Evolutionary conservation across 2,888 invertebrate species (phyloP), one percentile per base, ranked within the genome.

Genomic region (Carcina quercana): DNA sequence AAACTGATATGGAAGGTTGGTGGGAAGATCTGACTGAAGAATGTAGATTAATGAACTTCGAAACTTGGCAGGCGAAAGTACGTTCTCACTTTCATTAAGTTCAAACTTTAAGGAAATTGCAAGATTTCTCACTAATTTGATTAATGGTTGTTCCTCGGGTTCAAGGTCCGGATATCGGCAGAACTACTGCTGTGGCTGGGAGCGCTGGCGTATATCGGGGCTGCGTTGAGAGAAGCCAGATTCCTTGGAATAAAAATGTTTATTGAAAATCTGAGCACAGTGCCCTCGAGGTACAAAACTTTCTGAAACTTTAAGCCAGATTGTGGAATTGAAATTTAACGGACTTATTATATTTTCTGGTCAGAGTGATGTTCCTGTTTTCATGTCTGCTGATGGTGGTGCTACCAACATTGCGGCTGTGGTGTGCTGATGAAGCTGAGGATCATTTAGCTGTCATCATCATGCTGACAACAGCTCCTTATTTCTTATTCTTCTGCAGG

Each of bases 401-500:
- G 8, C 90, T 97, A 65, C 94, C 97, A 7, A 91, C 93, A 37
- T 71, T 98, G 30, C 85, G 98, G 37, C 79, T 97, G 11, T 87
- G 91, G 39, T 98, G 98, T 55, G 87, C 90, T 13, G 92, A 94
- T 34, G 91, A 92, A 65, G 89, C 91, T 30, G 98, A 98, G 70
- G 98, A 98, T 61, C 90, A 94, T 40, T 87, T 97, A 2, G 95
- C 96, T 1, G 93, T 98, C 2, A 88, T 96, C 37, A 96, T 97
- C 8, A 97, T 98, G 92, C 82, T 98, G 15, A 95, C 96, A 7
- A 98, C 97, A 0, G 95, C 97, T 0, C 96, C 97, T 0, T 98
- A 98, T 72, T 98, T 98, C 68, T 83, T 98, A 31, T 98, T 98
- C 82, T 99, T 98, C 73, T 98, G 97, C 83, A 88, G 96, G 95